Evolutionary conservation across 2,113 vertebrate species (phyloP), one percentile per base, ranked within the genome.

Genomic region (Zosterops japonicus): DNA sequence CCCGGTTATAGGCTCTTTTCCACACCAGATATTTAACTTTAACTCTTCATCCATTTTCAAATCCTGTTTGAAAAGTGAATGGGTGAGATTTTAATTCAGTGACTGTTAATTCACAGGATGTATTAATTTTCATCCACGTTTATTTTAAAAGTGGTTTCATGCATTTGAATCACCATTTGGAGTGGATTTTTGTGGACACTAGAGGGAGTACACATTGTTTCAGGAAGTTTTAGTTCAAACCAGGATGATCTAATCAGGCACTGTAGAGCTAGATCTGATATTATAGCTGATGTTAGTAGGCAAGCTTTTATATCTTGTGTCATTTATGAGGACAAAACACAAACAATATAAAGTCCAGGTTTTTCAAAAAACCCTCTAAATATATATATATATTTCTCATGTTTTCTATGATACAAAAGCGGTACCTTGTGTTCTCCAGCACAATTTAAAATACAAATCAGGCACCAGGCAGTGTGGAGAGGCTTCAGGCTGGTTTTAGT

Each of bases 201-300:
- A 97, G 96, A 96, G 94, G 95, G 93, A 96, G 96, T 68, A 78
- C 92, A 78, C 65, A 95, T 82, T 89, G 92, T 86, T 96, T 83
- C 65, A 87, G 60, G 90, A 68, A 78, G 41, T 60, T 60, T 80
- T 47, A 78, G 50, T 87, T 89, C 74, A 44, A 84, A 71, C 28
- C 28, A 68, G 50, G 12, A 41, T 88, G 69, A 64, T 86, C 64
- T 89, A 27, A 91, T 84, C 27, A 2, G 33, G 17, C 27, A 15
- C 36, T 53, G 19, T 15, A 19, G 47, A 53, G 31, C 29, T 42
- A 3, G 29, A 21, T 33, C 11, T 71, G 47, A 65, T 55, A 12
- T 11, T 63, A 33, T 3, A 74, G 23, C 14, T 84, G 41, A 6
- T 35, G 18, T 31, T 61, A 60, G 4, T 42, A 72, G 5, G n/a